Evolutionary conservation across 37 sponge, comb jelly and placozoan genomes (phyloP).

Genomic region (Ephydatia muelleri): DNA sequence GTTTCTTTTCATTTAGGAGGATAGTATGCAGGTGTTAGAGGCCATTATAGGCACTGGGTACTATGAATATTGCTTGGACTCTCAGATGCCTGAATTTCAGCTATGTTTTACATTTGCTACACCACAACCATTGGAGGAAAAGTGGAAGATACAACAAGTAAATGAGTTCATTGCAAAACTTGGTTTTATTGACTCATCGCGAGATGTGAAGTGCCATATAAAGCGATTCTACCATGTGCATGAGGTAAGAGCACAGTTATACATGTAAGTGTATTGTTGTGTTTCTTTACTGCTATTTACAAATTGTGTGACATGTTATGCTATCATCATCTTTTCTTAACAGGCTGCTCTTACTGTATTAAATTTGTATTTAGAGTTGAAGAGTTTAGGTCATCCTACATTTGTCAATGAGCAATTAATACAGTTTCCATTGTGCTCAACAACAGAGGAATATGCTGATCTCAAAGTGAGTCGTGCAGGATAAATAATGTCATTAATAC

Average conservation of each 20-base stretch:
- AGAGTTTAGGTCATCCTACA: constrained; percentile 58
- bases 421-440: constrained; percentile 9
- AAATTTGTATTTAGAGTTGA: constrained; percentile 43
- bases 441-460: constrained; percentile 30
- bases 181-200: background rate
- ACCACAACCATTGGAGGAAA: background rate
- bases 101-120: background rate
- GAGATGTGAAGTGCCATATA: background rate
- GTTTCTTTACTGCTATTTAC: no score
- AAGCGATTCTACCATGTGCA: background rate
- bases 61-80: background rate
- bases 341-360: constrained; percentile 58
- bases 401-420: constrained; percentile 20
- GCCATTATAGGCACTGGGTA: background rate
- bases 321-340: background rate
- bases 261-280: no score
- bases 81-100: background rate
- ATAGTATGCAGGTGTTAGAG: background rate
- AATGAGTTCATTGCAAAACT: background rate
- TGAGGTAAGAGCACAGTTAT: background rate
- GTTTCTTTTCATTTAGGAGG: background rate
- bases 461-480: constrained; percentile 10
- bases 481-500: background rate
- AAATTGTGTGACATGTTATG: no score
- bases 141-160: background rate